phyloP scores from a whole-genome alignment of 2,797 vertebrate genomes.

The Scleropages formosus region DNA sequence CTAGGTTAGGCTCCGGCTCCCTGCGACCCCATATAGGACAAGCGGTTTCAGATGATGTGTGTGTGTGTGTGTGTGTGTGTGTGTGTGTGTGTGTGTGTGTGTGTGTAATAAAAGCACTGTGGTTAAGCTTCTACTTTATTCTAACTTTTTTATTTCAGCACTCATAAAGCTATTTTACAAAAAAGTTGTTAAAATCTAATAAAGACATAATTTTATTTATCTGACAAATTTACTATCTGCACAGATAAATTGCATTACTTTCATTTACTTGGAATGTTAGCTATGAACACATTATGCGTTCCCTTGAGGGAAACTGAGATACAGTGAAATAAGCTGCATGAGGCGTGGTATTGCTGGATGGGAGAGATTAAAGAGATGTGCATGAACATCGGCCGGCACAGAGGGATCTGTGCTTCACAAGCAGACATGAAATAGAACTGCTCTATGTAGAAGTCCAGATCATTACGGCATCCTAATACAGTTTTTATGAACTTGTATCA shows the following conservation, averaged over 20 bases:
- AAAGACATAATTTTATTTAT: too few relatives aligned
- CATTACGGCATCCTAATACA: conserved; percentile 43
- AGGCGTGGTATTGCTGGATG: conserved; percentile 36
- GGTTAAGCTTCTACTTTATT: too few relatives aligned
- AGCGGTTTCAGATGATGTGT: too few relatives aligned
- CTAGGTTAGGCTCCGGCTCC: too few relatives aligned
- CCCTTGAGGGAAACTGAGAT: conserved; percentile 31
- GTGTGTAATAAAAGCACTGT: too few relatives aligned
- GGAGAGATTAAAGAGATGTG: conserved; percentile 47
- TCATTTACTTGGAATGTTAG: neutral
- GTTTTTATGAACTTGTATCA: conserved; percentile 45
- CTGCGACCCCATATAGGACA: too few relatives aligned
- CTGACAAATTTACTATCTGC: too few relatives aligned
- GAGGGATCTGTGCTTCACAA: conserved; percentile 41
- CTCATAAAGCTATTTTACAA: too few relatives aligned
- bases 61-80: too few relatives aligned
- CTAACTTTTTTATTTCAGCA: too few relatives aligned
- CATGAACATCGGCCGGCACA: conserved; percentile 46
- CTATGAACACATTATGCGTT: neutral
- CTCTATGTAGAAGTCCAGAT: conserved; percentile 36
- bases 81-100: too few relatives aligned
- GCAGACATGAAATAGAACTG: conserved; percentile 53
- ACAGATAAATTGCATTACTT: neutral
- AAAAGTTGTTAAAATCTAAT: too few relatives aligned
- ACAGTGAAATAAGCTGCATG: conserved; percentile 34